Evolutionary conservation across 2,888 invertebrate species (phyloP).

Genomic region (Clanis bilineata): DNA sequence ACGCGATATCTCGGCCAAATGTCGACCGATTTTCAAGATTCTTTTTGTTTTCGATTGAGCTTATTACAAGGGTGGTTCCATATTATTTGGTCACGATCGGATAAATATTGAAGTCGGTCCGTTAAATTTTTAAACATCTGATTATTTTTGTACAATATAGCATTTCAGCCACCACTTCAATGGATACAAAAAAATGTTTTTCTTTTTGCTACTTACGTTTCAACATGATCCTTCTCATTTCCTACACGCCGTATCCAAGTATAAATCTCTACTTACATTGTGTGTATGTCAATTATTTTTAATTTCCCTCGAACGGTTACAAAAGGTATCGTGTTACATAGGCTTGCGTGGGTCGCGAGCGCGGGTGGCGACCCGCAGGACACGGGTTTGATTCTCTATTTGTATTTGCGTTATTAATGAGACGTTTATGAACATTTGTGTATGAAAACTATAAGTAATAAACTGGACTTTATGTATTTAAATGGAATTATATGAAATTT

Average conservation of each 20-base stretch:
- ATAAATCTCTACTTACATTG: background rate
- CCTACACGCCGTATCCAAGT: background rate
- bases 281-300: slow-evolving; percentile 1
- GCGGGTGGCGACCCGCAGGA: slow-evolving; percentile 1
- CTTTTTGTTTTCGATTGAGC: too few relatives aligned
- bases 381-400: slow-evolving; percentile 1
- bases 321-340: slow-evolving; percentile 8
- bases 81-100: too few relatives aligned
- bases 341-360: background rate
- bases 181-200: background rate
- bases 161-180: too few relatives aligned
- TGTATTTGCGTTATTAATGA: slow-evolving; percentile 1
- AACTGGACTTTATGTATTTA: too few relatives aligned
- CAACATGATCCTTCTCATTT: background rate
- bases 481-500: too few relatives aligned
- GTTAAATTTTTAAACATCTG: too few relatives aligned
- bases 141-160: too few relatives aligned
- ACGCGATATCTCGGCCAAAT: too few relatives aligned
- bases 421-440: background rate
- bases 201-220: background rate
- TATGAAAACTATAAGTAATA: slow-evolving; percentile 1
- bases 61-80: too few relatives aligned
- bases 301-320: background rate
- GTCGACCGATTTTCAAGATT: too few relatives aligned
- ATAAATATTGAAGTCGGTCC: too few relatives aligned